phyloP scores from a whole-genome alignment of 1,140 invertebrate genomes.

The Eupeodes corollae region DNA sequence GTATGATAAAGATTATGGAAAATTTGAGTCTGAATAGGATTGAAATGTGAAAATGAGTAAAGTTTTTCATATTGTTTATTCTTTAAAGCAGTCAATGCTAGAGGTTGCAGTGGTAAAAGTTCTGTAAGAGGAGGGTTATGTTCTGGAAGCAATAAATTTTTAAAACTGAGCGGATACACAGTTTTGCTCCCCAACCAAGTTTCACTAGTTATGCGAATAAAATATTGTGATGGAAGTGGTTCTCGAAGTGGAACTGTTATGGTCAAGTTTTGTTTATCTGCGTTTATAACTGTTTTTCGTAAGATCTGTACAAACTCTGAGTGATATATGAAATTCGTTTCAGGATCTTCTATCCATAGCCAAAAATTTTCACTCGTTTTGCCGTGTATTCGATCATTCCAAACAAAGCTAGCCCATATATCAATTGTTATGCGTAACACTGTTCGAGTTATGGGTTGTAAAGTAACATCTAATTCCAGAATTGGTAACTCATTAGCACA shows the following conservation, averaged over 20 bases:
- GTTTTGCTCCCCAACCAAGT: constrained; percentile 78
- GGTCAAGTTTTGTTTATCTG: constrained; percentile 70
- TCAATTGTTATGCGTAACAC: constrained; percentile 78
- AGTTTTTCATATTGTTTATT: constrained; percentile 66
- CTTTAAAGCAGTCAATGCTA: constrained; percentile 74
- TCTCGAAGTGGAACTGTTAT: constrained; percentile 95
- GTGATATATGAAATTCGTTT: constrained; percentile 90
- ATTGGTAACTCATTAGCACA: constrained; percentile 77
- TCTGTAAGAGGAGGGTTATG: constrained; percentile 90
- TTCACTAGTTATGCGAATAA: constrained; percentile 78
- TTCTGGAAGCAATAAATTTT: constrained; percentile 84
- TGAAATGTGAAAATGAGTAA: constrained; percentile 92
- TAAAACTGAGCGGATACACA: constrained; percentile 66
- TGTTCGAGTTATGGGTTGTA: constrained; percentile 92
- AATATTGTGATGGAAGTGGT: constrained; percentile 84
- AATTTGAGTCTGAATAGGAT: constrained; percentile 98
- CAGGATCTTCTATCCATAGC: constrained; percentile 96
- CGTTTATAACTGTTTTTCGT: constrained; percentile 63
- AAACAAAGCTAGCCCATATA: constrained; percentile 76
- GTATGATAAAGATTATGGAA: constrained; percentile 95
- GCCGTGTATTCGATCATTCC: constrained; percentile 85
- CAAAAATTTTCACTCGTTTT: constrained; percentile 84
- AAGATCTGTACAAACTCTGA: constrained; percentile 85
- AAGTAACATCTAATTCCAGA: constrained; percentile 65
- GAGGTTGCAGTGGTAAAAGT: constrained; percentile 78